phyloP scores from a whole-genome alignment of 2,797 vertebrate genomes.

The Pampus argenteus region DNA sequence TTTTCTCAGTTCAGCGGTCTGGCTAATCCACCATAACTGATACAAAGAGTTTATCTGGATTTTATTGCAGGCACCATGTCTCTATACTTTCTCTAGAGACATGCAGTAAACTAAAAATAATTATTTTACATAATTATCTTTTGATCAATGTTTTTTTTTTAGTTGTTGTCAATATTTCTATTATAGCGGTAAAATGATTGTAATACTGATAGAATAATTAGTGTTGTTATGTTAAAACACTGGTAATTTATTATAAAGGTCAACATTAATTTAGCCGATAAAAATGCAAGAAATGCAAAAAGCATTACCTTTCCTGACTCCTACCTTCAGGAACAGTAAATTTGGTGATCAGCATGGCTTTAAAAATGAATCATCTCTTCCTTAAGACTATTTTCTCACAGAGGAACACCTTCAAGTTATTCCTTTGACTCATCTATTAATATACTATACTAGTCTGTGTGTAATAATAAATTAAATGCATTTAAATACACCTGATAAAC shows the following conservation, averaged over 20 bases:
- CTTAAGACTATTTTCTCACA: not conserved
- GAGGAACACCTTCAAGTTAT: not conserved
- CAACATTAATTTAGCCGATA: not conserved
- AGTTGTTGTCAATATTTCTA: too few relatives aligned
- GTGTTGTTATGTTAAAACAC: too few relatives aligned
- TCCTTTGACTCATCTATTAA: not conserved
- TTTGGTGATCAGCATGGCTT: not conserved
- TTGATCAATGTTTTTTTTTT: not conserved
- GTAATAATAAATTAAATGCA: not conserved
- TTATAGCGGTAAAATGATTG: too few relatives aligned
- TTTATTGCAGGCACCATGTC: conserved; percentile 19
- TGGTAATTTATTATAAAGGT: not conserved
- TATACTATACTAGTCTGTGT: too few relatives aligned
- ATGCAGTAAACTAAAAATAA: not conserved
- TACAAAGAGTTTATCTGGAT: conserved; percentile 19
- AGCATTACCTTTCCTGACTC: conserved; percentile 1
- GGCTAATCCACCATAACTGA: conserved; percentile 31
- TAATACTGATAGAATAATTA: too few relatives aligned
- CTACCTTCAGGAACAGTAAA: not conserved
- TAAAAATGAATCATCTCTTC: not conserved
- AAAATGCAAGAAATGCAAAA: not conserved
- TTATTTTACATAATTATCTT: not conserved
- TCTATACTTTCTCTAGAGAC: not conserved
- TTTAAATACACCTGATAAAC: too few relatives aligned
- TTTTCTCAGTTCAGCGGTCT: conserved; percentile 26